Percentiles rank a stretch among this genome's conserved stretches.
Conservation (phyloP, 2,113 vertebrate species). For the human (Homo sapiens) region DNA sequence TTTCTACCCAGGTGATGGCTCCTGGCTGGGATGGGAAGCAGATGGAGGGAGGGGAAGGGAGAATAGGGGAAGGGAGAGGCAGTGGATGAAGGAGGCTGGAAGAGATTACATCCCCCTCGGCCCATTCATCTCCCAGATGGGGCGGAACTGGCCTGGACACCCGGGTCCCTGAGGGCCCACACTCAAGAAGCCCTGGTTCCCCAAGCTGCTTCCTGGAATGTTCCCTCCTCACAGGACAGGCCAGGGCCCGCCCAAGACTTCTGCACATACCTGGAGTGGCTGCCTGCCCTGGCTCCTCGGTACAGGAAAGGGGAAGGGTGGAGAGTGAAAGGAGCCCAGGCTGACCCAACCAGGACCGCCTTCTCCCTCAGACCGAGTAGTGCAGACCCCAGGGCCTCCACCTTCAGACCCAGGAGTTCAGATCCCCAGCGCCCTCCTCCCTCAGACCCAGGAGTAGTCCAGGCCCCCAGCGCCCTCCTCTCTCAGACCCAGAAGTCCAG, state of each 20-base stretch:
- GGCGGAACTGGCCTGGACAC: slow-evolving; percentile 62
- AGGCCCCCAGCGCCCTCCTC: neutral
- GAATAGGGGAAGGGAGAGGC: neutral
- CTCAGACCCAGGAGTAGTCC: neutral
- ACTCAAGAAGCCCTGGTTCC: slow-evolving; percentile 62
- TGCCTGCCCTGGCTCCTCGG: slow-evolving; percentile 53
- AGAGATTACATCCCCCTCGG: slow-evolving; percentile 48
- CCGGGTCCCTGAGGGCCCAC: slow-evolving; percentile 56
- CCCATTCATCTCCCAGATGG: slow-evolving; percentile 65
- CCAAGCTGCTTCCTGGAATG: slow-evolving; percentile 75
- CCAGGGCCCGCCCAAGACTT: slow-evolving; percentile 72
- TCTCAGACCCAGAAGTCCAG: no score
- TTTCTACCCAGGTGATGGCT: slow-evolving; percentile 66
- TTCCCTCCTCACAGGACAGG: slow-evolving; percentile 70
- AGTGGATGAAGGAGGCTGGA: slow-evolving; percentile 47
- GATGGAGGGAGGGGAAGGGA: slow-evolving; percentile 26
- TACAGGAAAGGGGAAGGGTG: slow-evolving; percentile 21
- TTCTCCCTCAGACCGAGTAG: no score
- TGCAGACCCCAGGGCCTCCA: neutral
- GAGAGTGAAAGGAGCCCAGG: neutral
- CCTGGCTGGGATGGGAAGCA: slow-evolving; percentile 63
- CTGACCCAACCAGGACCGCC: neutral
- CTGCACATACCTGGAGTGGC: slow-evolving; percentile 73
- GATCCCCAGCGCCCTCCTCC: neutral
- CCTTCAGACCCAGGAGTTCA: neutral